Evolutionary conservation across 2,888 invertebrate species (phyloP).

Genomic region (Athrips mouffetella): DNA sequence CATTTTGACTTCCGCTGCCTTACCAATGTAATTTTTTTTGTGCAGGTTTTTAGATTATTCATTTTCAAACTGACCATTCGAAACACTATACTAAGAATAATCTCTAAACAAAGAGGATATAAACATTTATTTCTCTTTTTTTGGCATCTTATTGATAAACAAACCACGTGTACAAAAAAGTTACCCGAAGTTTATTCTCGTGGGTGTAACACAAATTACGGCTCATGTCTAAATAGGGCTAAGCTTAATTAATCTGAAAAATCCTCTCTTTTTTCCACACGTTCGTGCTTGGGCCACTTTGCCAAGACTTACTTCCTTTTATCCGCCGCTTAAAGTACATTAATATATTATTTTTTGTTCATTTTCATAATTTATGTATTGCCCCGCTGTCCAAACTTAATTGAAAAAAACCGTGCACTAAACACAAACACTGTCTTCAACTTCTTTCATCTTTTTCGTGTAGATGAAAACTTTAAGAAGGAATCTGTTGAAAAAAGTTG

Average conservation of each 20-base stretch:
- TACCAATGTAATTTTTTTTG: too few species aligned
- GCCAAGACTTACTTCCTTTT: conserved; percentile 3
- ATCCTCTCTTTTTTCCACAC: conserved; percentile 33
- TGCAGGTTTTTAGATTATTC: too few species aligned
- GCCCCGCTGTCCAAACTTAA: neutral
- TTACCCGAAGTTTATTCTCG: conserved; percentile 32
- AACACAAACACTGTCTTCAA: too few species aligned
- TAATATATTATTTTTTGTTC: conserved; percentile 1
- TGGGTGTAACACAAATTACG: conserved; percentile 43
- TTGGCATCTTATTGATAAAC: conserved; percentile 9
- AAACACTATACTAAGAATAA: neutral
- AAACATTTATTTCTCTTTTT: too few species aligned
- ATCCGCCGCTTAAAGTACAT: neutral
- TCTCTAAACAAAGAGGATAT: neutral
- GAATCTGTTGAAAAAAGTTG: too few species aligned
- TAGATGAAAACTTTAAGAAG: too few species aligned
- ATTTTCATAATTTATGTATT: neutral
- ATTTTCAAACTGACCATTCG: neutral
- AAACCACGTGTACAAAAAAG: conserved; percentile 20
- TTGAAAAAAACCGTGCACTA: too few species aligned
- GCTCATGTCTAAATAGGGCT: conserved; percentile 40
- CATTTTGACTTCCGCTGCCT: too few species aligned
- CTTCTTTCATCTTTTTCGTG: too few species aligned
- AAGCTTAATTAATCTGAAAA: conserved; percentile 57
- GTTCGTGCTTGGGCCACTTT: conserved; percentile 34